A percentile compares a stretch with the other conserved stretches of the same genome.
These are phyloP conservation scores for Manacus vitellinus DNA, from an alignment of 2,113 vertebrate genomes.

Conservation along the genomic window DNA sequence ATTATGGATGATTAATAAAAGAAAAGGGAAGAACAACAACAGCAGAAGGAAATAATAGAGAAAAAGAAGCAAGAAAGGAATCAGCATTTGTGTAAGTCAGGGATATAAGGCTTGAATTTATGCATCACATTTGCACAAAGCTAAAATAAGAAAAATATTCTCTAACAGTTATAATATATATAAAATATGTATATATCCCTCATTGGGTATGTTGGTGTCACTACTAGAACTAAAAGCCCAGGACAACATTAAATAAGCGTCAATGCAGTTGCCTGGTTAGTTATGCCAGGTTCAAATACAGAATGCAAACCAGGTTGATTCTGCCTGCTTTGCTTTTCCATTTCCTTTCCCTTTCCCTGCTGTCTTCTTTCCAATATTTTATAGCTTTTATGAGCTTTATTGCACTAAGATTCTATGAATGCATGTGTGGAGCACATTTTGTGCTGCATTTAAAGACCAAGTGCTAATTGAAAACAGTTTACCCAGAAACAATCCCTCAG, in stretches of 20 bases:
- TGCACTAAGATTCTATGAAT: constrained; percentile 14
- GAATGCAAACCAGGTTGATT: constrained; percentile 4
- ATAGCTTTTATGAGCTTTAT: not conserved
- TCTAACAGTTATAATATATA: not conserved
- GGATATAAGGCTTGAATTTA: not conserved
- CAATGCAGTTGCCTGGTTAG: not conserved
- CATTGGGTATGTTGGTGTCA: not conserved
- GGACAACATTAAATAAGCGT: not conserved
- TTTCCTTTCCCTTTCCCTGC: constrained; percentile 24
- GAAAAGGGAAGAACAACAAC: not conserved
- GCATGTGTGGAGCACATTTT: constrained; percentile 22
- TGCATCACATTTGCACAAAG: not conserved
- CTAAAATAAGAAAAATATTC: not conserved
- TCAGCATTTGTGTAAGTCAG: not conserved
- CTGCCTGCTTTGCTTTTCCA: constrained; percentile 15
- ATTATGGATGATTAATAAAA: not conserved
- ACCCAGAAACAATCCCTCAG: constrained; percentile 1
- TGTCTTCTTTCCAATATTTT: constrained; percentile 27
- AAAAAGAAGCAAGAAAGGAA: not conserved
- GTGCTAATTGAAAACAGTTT: not conserved
- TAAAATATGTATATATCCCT: not conserved
- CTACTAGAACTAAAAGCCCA: not conserved
- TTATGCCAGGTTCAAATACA: not conserved
- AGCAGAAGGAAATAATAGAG: not conserved
- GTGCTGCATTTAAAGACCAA: not conserved